Conservation (phyloP, 2,888 invertebrate genomes). For the Mimas tiliae region DNA sequence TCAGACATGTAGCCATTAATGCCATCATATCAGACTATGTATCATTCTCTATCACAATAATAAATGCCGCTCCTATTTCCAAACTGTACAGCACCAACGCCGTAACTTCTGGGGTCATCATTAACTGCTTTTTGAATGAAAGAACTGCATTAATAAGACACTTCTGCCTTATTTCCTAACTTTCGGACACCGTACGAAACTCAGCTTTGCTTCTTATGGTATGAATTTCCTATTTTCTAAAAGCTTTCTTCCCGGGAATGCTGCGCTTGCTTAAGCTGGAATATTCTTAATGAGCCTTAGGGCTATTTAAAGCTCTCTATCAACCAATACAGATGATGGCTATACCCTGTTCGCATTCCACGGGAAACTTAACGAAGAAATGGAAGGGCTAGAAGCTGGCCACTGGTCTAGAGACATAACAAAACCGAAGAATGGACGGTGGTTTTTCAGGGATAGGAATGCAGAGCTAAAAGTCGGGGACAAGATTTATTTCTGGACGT, state of each 20-base stretch:
- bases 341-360: slow-evolving; percentile 78
- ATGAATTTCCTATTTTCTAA: not conserved
- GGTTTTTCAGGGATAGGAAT: slow-evolving; percentile 86
- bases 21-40: not conserved
- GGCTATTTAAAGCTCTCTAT: not conserved
- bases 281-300: not conserved
- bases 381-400: slow-evolving; percentile 89
- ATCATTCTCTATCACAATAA: not conserved
- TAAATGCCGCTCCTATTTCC: not conserved
- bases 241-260: not conserved
- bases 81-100: not conserved
- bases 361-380: slow-evolving; percentile 89
- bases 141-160: not conserved
- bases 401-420: slow-evolving; percentile 87
- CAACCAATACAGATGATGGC: slow-evolving; percentile 80
- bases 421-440: slow-evolving; percentile 85
- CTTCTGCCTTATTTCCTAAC: too few relatives aligned
- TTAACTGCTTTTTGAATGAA: not conserved
- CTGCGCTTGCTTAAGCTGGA: not conserved
- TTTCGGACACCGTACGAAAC: too few relatives aligned
- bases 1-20: not conserved
- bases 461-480: slow-evolving; percentile 87
- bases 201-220: not conserved
- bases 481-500: slow-evolving; percentile 90
- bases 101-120: not conserved